These are phyloP conservation scores for Sardina pilchardus DNA, from an alignment of 2,113 vertebrate genomes.

Conservation along the genomic window DNA sequence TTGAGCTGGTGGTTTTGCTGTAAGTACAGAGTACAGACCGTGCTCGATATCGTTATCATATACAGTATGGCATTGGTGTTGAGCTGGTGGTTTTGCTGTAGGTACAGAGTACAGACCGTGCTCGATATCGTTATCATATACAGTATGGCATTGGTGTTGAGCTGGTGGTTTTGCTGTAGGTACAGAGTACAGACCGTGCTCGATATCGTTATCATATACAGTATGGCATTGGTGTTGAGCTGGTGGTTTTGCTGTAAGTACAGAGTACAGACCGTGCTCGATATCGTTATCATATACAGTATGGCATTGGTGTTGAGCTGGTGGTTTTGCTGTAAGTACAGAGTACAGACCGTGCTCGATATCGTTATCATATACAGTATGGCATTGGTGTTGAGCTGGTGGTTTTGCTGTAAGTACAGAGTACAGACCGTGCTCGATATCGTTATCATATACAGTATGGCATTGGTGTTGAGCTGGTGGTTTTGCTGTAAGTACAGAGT, in stretches of 20 bases:
- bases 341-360: conserved; percentile 5
- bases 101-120: conserved; percentile 7
- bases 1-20: background rate
- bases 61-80: background rate
- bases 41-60: background rate
- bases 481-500: background rate
- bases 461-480: background rate
- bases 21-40: background rate
- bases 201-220: too few species aligned
- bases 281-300: too few species aligned
- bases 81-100: too few species aligned
- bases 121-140: background rate
- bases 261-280: conserved; percentile 8
- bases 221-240: background rate
- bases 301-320: background rate
- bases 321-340: background rate
- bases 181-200: conserved; percentile 15
- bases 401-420: background rate
- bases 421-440: background rate
- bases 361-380: too few species aligned
- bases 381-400: background rate
- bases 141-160: background rate
- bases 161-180: too few species aligned
- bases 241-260: background rate
- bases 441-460: too few species aligned